Evolutionary conservation across 2,888 invertebrate genomes (phyloP).

Genomic region (Synanthedon formicaeformis): DNA sequence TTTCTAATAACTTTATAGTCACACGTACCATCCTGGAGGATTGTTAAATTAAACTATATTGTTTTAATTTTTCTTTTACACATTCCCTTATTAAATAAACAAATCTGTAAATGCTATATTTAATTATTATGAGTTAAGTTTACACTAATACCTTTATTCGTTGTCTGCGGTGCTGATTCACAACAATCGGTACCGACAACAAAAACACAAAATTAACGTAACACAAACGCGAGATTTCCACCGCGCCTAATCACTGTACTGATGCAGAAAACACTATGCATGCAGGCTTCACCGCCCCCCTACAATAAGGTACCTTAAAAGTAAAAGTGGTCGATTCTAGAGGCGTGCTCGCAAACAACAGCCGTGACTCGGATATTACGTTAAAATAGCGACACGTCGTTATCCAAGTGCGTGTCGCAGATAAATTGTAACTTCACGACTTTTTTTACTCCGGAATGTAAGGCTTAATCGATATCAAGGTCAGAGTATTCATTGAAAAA

Average conservation of each 20-base stretch:
- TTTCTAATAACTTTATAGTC: too few species aligned
- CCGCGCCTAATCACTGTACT: slow-evolving; percentile 27
- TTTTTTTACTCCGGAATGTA: slow-evolving; percentile 19
- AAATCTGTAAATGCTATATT: too few species aligned
- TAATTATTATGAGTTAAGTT: too few species aligned
- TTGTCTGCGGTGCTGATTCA: too few species aligned
- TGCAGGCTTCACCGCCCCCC: slow-evolving; percentile 25
- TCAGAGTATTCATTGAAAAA: slow-evolving; percentile 4
- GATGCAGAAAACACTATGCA: slow-evolving; percentile 7
- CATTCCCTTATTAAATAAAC: too few species aligned
- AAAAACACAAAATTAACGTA: too few species aligned
- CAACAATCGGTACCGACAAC: too few species aligned
- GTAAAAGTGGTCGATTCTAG: slow-evolving; percentile 59
- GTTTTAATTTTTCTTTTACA: too few species aligned
- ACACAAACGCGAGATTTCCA: slow-evolving; percentile 26
- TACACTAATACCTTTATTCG: too few species aligned
- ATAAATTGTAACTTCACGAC: slow-evolving; percentile 16
- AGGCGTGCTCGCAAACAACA: slow-evolving; percentile 37
- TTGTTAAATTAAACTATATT: too few species aligned
- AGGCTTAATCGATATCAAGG: slow-evolving; percentile 26
- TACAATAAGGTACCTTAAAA: slow-evolving; percentile 41
- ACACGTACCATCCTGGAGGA: too few species aligned
- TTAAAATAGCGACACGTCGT: slow-evolving; percentile 17
- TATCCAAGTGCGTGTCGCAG: slow-evolving; percentile 33
- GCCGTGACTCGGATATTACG: slow-evolving; percentile 29